Evolutionary conservation across 2,797 vertebrate species (phyloP), one percentile per base, ranked within the genome.

Genomic region (Smutsia temminckii): DNA sequence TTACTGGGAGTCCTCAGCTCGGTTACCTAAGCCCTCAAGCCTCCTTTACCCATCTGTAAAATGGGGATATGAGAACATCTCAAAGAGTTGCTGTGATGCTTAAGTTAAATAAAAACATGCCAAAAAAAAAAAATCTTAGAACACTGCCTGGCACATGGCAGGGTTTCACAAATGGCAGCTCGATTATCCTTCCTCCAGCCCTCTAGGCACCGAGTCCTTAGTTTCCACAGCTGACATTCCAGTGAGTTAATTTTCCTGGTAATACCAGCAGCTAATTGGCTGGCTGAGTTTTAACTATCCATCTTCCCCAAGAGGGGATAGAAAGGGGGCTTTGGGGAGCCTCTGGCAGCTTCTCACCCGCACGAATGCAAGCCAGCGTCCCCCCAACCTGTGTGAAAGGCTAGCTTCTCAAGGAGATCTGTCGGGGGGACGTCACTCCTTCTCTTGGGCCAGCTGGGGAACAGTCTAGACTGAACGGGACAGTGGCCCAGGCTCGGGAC

Each of bases 271-370:
- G 46, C 53, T 71, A 61, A 8, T 1, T 29, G 57, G 17, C 16
- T 55, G 25, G 53, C 57, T 93, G 13, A 34, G 12, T 11, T 84
- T 51, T 79, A 88, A 29, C 85, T 21, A 34, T 14, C 40, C 17
- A 13, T 53, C 21, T 20, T 59, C 37, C 20, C 8, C 16, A 78
- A 74, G 53, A 88, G 9, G 34, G 6, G 14, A 20, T 40, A 8
- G 49, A n/a, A 55, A 17, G 2, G 0, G 40, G 61, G 49, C 27
- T 29, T 68, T 5, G 6, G 1, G 0, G 49, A 32, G 13, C 27
- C 14, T 37, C 11, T 20, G 25, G 9, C 14, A 68, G 63, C 9
- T 5, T 6, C 53, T 78, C 17, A 63, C 42, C 20, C 12, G 6
- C 51, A 46, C 7, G 12, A 42, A 91, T 8, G 14, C 17, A 91